These are phyloP conservation scores for Kradibia gibbosae DNA, from an alignment of 1,140 invertebrate species.

Conservation along the genomic window DNA sequence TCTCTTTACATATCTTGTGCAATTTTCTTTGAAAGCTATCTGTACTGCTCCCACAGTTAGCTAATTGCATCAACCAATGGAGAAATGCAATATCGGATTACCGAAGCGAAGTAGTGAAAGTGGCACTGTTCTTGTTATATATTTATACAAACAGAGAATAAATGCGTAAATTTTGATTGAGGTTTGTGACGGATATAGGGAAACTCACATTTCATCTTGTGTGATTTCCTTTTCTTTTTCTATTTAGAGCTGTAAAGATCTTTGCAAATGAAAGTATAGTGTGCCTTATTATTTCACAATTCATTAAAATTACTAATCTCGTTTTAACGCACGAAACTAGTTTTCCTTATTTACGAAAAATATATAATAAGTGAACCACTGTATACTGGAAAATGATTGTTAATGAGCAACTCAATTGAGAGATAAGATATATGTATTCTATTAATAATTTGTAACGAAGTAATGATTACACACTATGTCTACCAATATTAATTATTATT, in stretches of 20 bases:
- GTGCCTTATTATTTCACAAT: neutral
- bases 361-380: neutral
- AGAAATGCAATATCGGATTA: neutral
- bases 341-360: conserved; percentile 2
- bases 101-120: neutral
- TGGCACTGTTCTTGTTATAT: neutral
- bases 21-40: neutral
- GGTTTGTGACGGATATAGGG: neutral
- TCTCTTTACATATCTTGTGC: neutral
- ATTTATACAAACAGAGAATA: neutral
- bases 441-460: neutral
- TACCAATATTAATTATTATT: no score
- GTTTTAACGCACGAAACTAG: conserved; percentile 15
- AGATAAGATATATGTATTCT: neutral
- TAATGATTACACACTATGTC: no score
- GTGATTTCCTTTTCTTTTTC: neutral
- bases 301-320: neutral
- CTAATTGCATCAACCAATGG: neutral
- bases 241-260: neutral
- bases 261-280: conserved; percentile 22
- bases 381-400: neutral
- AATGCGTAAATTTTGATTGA: conserved; percentile 23
- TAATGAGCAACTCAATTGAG: neutral
- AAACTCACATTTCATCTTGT: no score
- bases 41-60: neutral